Evolutionary conservation across 2,888 invertebrate genomes (phyloP), one percentile per base, ranked within the genome.

Genomic region (Tetranychus piercei): DNA sequence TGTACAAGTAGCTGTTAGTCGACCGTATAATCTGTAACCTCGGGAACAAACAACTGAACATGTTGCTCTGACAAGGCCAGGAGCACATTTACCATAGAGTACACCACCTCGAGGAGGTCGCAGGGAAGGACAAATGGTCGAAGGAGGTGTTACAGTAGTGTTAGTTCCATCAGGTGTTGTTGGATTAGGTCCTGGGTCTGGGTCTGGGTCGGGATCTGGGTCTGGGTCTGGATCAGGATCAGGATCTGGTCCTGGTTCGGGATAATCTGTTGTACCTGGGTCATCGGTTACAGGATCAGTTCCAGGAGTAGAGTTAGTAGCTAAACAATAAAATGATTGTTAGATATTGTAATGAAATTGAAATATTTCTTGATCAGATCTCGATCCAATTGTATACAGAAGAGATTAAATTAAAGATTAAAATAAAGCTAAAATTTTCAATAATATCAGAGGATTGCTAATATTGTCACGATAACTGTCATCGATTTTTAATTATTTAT

Each of bases 41-140:
- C 71, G 4, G 2, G 44, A 45, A 44, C 71, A 71, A 44, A 44
- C 44, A 44, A 71, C 34, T 15, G 71, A 11, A 45, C 71, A 71
- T 5, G n/a, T 71, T 44, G n/a, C 9, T 6, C 71, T 15, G 15
- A 44, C 15, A 44, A 71, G 9, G 5, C 44, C 71, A n/a, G 71
- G 71, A 8, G 44, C 45, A 71, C 71, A 71, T 44, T 71, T 71
- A 7, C 71, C 71, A 11, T n/a, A 23, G 3, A 71, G 71, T 6
- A 71, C 45, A 45, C 71, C 71, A 5, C 71, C 71, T 69, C 22
- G 69, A 22, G 69, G 69, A 7, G 69, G 69, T 6, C 22, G 22
- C 0, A 69, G 22, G 6, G 69, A 22, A 20, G 18, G 20, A 23
- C 69, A 69, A 20, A 2, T 6, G 22, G 22, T 6, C 20, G 7